A percentile compares a stretch with the other conserved stretches of the same genome.
phyloP scores from a whole-genome alignment of 37 sponge, comb jelly and placozoan species.

The Chondrilla cf. caribensis region DNA sequence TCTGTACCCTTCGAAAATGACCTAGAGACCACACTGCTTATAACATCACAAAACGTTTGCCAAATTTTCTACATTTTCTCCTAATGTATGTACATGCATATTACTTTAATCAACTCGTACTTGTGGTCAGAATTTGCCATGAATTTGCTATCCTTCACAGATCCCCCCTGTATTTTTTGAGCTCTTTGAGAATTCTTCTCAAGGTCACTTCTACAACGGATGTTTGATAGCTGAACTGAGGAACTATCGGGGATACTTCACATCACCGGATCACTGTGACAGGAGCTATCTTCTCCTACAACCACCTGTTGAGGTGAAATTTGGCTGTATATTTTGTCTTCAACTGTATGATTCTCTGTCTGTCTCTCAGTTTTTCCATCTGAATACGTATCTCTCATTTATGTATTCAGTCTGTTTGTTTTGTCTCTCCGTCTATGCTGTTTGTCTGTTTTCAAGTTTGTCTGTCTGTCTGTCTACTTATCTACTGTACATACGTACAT shows the following conservation, averaged over 20 bases:
- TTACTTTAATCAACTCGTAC: too few species aligned
- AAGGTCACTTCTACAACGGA: slow-evolving; percentile 46
- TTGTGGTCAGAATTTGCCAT: too few species aligned
- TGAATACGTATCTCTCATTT: neutral
- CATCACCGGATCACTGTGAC: slow-evolving; percentile 21
- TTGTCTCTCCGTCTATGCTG: too few species aligned
- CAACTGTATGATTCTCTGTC: neutral
- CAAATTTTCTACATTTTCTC: too few species aligned
- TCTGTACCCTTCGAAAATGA: too few species aligned
- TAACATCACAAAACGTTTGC: too few species aligned
- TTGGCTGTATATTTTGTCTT: too few species aligned
- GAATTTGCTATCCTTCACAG: neutral
- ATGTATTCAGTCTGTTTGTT: neutral
- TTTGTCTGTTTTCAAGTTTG: too few species aligned
- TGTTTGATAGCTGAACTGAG: slow-evolving; percentile 74
- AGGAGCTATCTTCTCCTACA: slow-evolving; percentile 43
- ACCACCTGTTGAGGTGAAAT: slow-evolving; percentile 64
- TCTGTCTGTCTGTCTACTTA: too few species aligned
- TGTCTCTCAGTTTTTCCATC: neutral
- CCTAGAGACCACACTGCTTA: too few species aligned
- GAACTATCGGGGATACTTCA: slow-evolving; percentile 40
- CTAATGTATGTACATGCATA: too few species aligned
- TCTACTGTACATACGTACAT: too few species aligned
- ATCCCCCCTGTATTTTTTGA: slow-evolving; percentile 71
- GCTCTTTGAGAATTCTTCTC: slow-evolving; percentile 30